Base-by-base conservation (phyloP, 2,113 vertebrate genomes). In the Chrysemys picta region DNA sequence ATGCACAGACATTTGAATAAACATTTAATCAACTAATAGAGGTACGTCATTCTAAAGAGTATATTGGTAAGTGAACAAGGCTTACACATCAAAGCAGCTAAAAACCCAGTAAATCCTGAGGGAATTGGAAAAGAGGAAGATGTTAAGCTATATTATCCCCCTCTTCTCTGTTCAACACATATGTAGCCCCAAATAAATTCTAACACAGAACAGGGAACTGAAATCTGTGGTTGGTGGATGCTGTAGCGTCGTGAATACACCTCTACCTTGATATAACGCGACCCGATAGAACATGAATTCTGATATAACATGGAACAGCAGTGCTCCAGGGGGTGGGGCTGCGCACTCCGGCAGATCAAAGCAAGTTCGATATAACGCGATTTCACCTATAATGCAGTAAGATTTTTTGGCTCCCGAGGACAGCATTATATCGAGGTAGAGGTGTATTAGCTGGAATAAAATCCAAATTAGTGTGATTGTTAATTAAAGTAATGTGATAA, bases 31-130 rank as follows among this genome's bases (percentile, higher is more conserved):
- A 24, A 12, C 2, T 1, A 45, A 35, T 29, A 16, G 42, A 57
- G 0, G 5, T 49, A 11, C 1, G 27, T 45, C 0, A 0, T 31
- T 87, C 29, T 0, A 0, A 83, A 29, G 53, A 62, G 65, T 72
- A 19, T 47, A 25, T 45, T 91, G 0, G 14, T 13, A 35, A 54
- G n/a, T 75, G 49, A 10, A 78, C 1, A 78, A 90, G 78, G 27
- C 78, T 76, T 65, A 59, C 62, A 22, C 5, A 0, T 2, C 10
- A 72, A 45, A 88, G 85, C 85, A 85, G 59, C 49, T 72, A 4
- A 80, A 5, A 86, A 17, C 31, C 12, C 62, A 75, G 78, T 65
- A 52, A 88, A 89, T 27, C 21, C 88, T 13, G 27, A 0, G 0
- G 17, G 56, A 57, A 57, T 10, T 57, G 24, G 24, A 57, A 57